A percentile compares a stretch with the other conserved stretches of the same genome.
Evolutionary conservation across 2,888 invertebrate species (phyloP).

Genomic region (Phaonia tiefii): DNA sequence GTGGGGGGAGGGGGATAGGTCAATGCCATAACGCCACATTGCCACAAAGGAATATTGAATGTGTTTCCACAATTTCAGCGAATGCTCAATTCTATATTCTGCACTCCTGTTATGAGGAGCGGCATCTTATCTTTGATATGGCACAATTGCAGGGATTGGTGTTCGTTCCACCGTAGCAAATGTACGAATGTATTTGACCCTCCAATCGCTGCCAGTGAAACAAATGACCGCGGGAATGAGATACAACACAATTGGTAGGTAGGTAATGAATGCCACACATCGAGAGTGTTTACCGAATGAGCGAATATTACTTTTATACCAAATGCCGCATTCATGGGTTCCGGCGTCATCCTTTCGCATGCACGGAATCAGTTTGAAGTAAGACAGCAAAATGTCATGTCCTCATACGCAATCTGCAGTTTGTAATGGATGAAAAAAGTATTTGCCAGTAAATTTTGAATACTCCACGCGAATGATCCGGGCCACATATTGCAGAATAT

Average conservation of each 20-base stretch:
- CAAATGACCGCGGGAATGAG: neutral
- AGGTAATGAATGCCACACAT: neutral
- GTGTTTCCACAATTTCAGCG: neutral
- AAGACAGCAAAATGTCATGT: neutral
- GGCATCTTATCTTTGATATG: slow-evolving; percentile 48
- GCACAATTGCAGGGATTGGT: neutral
- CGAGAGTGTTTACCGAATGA: neutral
- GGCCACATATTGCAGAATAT: too few species aligned
- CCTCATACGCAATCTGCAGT: neutral
- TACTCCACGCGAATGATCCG: too few species aligned
- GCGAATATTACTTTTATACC: neutral
- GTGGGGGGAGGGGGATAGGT: slow-evolving; percentile 3
- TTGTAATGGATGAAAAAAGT: neutral
- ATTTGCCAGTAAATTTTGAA: neutral
- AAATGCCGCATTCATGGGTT: too few species aligned
- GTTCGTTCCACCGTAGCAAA: neutral
- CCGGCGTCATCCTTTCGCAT: too few species aligned
- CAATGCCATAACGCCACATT: neutral
- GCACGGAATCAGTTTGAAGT: too few species aligned
- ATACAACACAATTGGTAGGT: neutral
- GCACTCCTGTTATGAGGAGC: slow-evolving; percentile 48
- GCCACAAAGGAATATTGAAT: slow-evolving; percentile 11
- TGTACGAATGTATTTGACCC: neutral
- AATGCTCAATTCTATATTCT: slow-evolving; percentile 20
- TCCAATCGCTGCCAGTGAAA: neutral